Evolutionary conservation across 2,113 vertebrate genomes (phyloP), one percentile per base, ranked within the genome.

Genomic region (Phoxinus phoxinus): DNA sequence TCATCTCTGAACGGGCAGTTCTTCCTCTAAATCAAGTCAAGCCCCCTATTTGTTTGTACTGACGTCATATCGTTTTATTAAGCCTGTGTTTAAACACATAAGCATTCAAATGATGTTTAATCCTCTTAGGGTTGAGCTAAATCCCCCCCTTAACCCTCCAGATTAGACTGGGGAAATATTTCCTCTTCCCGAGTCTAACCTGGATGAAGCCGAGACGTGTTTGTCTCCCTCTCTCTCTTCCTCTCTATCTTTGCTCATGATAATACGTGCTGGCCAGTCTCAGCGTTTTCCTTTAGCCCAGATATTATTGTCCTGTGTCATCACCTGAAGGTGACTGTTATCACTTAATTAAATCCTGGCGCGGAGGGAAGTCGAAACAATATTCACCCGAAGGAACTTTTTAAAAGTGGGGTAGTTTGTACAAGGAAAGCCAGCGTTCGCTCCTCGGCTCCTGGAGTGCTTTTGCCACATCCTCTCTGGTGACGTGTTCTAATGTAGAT

Each of bases 321-420:
- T 94, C 96, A 96, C 96, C 96, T 94, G 96, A 96, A 96, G 96
- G 96, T 96, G 96, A 96, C 96, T 95, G 96, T 96, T 96, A 96
- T 96, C 96, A 96, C 96, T 96, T 96, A 96, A 96, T 96, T 96
- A 96, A 96, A 96, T 96, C 95, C 96, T 95, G 92, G 94, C 95
- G 95, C 94, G 93, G 95, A 95, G 96, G 94, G 94, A 95, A 95
- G 95, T 95, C 95, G 95, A 96, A 96, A 96, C 96, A 96, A 96
- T 96, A 95, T 95, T 96, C 96, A 96, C 96, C 95, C 94, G 94
- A 94, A 96, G 95, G 96, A 96, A 94, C 91, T 89, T 89, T 88
- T 89, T 46, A 81, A 85, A 82, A 71, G 83, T 86, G 25, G 44
- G 27, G 48, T 63, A 82, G 69, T 84, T 67, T 74, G 72, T 69